Conservation (phyloP, 2,113 vertebrate species). For the mouse (Mus musculus) region DNA sequence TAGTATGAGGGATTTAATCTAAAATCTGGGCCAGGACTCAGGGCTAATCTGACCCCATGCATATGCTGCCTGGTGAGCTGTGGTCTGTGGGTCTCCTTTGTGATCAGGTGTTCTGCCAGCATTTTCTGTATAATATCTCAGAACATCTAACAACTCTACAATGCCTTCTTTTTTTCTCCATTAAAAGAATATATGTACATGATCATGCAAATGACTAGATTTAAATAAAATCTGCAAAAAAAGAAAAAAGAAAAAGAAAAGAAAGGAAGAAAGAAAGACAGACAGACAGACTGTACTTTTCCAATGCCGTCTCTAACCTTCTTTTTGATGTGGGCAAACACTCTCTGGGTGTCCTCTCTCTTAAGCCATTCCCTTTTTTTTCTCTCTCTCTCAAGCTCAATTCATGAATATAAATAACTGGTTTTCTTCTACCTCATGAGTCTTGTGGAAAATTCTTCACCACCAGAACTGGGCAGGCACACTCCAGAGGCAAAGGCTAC, state of each 20-base stretch:
- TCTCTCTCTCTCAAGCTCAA: slow-evolving; percentile 14
- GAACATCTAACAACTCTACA: neutral
- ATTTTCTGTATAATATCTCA: neutral
- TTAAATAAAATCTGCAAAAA: neutral
- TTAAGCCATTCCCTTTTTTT: neutral
- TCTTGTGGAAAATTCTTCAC: slow-evolving; percentile 69
- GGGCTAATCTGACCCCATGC: neutral
- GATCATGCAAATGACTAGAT: neutral
- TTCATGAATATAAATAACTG: slow-evolving; percentile 69
- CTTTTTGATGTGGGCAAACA: neutral
- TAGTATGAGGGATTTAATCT: neutral
- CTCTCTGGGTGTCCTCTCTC: neutral
- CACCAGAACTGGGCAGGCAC: slow-evolving; percentile 74
- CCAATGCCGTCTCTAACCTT: neutral
- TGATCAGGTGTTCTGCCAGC: neutral
- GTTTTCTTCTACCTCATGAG: slow-evolving; percentile 24
- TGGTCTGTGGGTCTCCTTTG: neutral
- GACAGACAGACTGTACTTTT: neutral
- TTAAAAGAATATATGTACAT: neutral
- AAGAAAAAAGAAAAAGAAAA: neutral
- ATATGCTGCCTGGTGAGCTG: neutral
- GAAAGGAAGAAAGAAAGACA: no score
- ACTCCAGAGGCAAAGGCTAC: slow-evolving; percentile 25
- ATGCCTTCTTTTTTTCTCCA: neutral
- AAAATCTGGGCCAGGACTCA: neutral